phyloP scores from a whole-genome alignment of 2,113 vertebrate genomes.

The Osmerus eperlanus region DNA sequence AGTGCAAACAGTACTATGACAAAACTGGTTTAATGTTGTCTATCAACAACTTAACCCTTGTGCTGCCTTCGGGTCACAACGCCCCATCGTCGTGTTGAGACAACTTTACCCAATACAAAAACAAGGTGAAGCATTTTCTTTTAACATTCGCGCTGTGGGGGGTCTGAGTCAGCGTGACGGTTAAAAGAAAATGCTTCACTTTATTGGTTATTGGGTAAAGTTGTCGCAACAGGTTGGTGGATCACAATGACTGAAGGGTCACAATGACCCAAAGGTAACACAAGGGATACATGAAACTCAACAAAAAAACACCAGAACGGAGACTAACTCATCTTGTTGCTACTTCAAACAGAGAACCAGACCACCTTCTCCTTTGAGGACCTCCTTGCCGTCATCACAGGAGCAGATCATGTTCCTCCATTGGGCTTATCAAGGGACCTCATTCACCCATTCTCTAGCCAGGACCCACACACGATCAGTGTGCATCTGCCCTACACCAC shows the following conservation, averaged over 20 bases:
- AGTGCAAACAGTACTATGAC: no score
- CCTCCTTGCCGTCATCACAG: conserved; percentile 62
- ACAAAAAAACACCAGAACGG: neutral
- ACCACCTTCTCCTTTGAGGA: conserved; percentile 56
- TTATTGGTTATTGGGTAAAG: no score
- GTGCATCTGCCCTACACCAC: conserved; percentile 38
- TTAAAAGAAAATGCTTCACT: no score
- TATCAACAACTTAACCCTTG: neutral
- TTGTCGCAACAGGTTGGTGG: no score
- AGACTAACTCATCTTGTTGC: neutral
- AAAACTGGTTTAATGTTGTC: neutral
- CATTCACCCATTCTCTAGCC: conserved; percentile 58
- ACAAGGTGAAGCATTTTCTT: no score
- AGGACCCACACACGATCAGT: conserved; percentile 3
- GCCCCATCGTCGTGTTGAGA: no score
- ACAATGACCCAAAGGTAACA: no score
- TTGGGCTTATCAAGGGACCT: conserved; percentile 49
- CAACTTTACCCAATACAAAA: no score
- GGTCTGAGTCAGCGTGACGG: no score
- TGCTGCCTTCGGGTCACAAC: no score
- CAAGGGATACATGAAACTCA: neutral
- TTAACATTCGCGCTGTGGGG: no score
- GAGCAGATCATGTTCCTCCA: conserved; percentile 47
- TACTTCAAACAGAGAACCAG: conserved; percentile 40
- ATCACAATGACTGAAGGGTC: no score